Evolutionary conservation across 2,113 vertebrate genomes (phyloP).

Genomic region (Ictalurus furcatus): DNA sequence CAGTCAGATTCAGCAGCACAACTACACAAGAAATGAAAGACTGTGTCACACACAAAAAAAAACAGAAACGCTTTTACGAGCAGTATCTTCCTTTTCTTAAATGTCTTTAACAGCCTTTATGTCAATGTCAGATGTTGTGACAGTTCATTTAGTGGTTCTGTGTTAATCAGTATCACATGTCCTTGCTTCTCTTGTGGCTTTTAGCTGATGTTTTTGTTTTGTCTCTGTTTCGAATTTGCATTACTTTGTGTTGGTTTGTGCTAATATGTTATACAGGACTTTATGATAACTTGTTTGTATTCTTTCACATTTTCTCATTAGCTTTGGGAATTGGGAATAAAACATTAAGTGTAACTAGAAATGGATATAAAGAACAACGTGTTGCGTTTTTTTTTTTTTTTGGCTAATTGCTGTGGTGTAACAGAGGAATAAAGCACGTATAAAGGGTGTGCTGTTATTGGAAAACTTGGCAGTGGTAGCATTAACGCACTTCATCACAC

Average conservation of each 20-base stretch:
- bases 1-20: not conserved
- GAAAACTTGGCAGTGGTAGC: not conserved
- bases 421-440: not conserved
- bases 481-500: not conserved
- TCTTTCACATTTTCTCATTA: not conserved
- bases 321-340: not conserved
- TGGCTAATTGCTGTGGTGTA: not conserved
- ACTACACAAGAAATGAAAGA: not conserved
- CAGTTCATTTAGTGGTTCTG: not conserved
- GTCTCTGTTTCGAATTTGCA: not conserved
- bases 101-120: not conserved
- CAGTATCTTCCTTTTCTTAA: not conserved
- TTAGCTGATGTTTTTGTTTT: not conserved
- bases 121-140: not conserved
- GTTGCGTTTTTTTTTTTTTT: not conserved
- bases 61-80: not conserved
- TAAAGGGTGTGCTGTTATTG: not conserved
- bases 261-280: not conserved
- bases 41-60: not conserved
- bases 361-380: not conserved
- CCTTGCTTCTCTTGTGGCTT: not conserved
- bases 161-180: constrained; percentile 1
- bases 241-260: not conserved
- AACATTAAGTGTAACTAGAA: not conserved
- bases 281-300: not conserved